Conservation (phyloP, 2,113 vertebrate species). For the Gobio gobio region DNA sequence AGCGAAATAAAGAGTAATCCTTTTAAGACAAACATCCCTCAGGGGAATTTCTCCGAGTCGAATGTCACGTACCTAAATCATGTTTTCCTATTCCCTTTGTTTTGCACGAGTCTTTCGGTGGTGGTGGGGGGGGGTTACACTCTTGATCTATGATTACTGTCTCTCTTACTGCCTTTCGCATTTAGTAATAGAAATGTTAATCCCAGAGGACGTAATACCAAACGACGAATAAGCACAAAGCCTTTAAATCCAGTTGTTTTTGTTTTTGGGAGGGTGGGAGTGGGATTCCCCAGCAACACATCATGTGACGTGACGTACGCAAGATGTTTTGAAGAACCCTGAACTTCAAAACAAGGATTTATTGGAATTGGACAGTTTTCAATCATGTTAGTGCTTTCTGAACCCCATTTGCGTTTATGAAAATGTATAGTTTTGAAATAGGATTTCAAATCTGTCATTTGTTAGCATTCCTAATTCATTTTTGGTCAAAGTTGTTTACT, state of each 20-base stretch:
- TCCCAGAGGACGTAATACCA: constrained; percentile 69
- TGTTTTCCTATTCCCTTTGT: constrained; percentile 13
- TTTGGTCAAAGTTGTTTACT: neutral
- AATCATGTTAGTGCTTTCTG: constrained; percentile 6
- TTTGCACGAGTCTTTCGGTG: neutral
- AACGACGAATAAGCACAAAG: constrained; percentile 67
- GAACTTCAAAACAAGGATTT: constrained; percentile 32
- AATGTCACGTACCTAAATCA: constrained; percentile 17
- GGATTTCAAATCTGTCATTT: neutral
- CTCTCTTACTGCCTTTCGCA: constrained; percentile 6
- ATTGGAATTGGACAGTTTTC: constrained; percentile 34
- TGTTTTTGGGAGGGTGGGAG: constrained; percentile 53
- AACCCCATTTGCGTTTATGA: neutral
- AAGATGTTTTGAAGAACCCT: constrained; percentile 23
- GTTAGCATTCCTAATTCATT: neutral
- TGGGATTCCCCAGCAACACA: constrained; percentile 57
- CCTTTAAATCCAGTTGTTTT: constrained; percentile 76
- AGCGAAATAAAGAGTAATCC: constrained; percentile 50
- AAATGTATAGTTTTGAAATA: neutral
- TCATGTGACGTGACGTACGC: constrained; percentile 18
- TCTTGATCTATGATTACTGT: constrained; percentile 42
- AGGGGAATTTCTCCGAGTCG: neutral
- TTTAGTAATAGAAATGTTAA: constrained; percentile 60
- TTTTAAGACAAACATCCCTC: constrained; percentile 29
- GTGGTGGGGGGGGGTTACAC: neutral